These are phyloP conservation scores for Clunio marinus DNA, from an alignment of 2,888 invertebrate species.

Conservation along the genomic window DNA sequence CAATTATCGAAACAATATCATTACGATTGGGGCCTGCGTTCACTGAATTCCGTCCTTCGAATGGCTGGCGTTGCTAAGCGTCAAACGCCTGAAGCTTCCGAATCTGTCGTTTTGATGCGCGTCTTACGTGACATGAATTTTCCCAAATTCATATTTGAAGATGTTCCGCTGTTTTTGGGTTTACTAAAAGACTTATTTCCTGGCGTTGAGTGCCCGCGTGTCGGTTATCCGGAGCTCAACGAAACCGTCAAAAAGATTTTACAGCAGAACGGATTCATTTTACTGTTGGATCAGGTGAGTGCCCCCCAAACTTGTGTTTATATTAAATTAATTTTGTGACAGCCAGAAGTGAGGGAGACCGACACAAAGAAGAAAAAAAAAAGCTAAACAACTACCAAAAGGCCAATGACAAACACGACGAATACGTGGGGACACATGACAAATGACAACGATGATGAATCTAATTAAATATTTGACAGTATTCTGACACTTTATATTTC, in stretches of 20 bases:
- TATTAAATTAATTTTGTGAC: conserved; percentile 10
- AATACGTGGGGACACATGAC: neutral
- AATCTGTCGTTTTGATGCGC: conserved; percentile 84
- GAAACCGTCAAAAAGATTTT: conserved; percentile 69
- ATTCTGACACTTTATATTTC: neutral
- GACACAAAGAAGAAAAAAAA: too few species aligned
- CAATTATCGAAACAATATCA: conserved; percentile 90
- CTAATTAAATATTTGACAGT: conserved; percentile 33
- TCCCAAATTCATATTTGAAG: conserved; percentile 89
- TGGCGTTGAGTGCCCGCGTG: conserved; percentile 81
- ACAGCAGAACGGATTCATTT: conserved; percentile 61
- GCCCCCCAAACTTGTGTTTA: neutral
- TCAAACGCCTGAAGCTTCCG: conserved; percentile 71
- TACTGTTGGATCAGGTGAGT: conserved; percentile 65
- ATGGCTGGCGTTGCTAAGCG: conserved; percentile 88
- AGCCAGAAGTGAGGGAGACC: neutral
- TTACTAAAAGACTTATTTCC: conserved; percentile 84
- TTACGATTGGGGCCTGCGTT: conserved; percentile 90
- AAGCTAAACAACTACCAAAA: neutral
- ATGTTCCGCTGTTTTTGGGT: conserved; percentile 83
- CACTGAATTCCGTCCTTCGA: conserved; percentile 83
- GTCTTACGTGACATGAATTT: conserved; percentile 89
- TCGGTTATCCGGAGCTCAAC: conserved; percentile 83
- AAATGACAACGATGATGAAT: conserved; percentile 26
- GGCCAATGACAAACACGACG: neutral